Base-by-base conservation (phyloP, 1,140 invertebrate species). In the Cydia strobilella region DNA sequence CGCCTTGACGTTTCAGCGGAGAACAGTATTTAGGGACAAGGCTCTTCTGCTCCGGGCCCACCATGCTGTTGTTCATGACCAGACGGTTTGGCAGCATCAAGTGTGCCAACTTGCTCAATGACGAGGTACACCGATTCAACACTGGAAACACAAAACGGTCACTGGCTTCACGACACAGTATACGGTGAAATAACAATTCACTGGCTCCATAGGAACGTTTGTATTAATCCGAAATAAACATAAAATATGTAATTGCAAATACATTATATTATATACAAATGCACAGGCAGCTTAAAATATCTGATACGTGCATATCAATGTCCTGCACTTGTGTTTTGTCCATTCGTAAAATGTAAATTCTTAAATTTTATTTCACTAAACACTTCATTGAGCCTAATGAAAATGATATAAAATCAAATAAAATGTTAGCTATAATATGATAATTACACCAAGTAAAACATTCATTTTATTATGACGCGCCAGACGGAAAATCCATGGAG, bases 1-100 rank as follows among this genome's bases (percentile, higher is more conserved):
- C 23, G 15, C 76, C 78, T 77, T 91, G 86, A 73, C 90, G 87
- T 80, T 93, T 93, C 76, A 93, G 76, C 18, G 91, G 91, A n/a
- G 91, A 93, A 79, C 85, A 88, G 79, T 80, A 91, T 74, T 86
- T 87, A 0, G 86, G 82, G 42, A 80, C 75, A 23, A 90, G 79
- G 66, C 74, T 74, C 73, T 88, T 90, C 2, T 42, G 77, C 71
- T 88, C 86, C 25, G 73, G 48, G 18, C 78, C 79, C 42, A 81
- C 72, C 6, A 82, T 51, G 51, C 72, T 77, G 72, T 84, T 83
- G 76, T 86, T 83, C 74, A 91, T 84, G 35, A 86, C 31, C 72
- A 93, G 82, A 76, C 81, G 83, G 73, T 85, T 88, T n/a, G 91
- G 90, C 65, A 90, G 78, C 10, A 78, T 35, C 75, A 90, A 80